A percentile compares a stretch with the other conserved stretches of the same genome.
These are phyloP conservation scores for Aphaenogaster rudis DNA, from an alignment of 1,140 invertebrate species.

Conservation along the genomic window DNA sequence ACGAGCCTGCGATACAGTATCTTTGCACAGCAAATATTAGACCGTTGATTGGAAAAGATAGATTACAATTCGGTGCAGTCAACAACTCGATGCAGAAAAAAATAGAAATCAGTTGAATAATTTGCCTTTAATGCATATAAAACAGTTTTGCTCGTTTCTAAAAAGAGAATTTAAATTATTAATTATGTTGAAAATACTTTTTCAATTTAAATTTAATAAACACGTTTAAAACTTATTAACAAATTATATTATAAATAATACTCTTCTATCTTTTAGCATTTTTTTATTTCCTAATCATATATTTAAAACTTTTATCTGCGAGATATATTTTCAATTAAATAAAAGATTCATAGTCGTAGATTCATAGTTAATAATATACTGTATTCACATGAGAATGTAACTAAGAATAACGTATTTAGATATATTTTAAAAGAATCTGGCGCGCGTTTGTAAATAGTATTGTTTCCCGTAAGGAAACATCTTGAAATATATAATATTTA, in stretches of 20 bases:
- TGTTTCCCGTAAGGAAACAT: neutral
- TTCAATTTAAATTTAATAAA: neutral
- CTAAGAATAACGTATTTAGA: neutral
- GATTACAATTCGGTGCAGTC: conserved; percentile 67
- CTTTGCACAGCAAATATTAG: conserved; percentile 52
- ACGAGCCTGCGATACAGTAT: conserved; percentile 57
- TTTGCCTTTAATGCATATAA: conserved; percentile 1
- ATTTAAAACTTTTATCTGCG: neutral
- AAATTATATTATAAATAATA: conserved; percentile 1
- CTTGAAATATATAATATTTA: conserved; percentile 19
- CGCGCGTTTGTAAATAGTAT: neutral
- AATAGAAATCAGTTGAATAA: conserved; percentile 47
- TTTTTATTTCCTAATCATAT: neutral
- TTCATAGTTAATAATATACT: neutral
- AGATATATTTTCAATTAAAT: neutral
- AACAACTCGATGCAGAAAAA: conserved; percentile 21
- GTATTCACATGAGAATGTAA: neutral
- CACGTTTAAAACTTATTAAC: conserved; percentile 3
- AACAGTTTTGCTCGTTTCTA: neutral
- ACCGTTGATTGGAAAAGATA: conserved; percentile 69
- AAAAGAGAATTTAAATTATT: conserved; percentile 1
- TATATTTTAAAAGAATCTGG: neutral
- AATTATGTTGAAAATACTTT: neutral
- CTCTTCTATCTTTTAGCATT: neutral
- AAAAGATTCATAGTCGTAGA: neutral